Percentiles rank a stretch among this genome's conserved stretches.
Conservation (phyloP, 2,888 invertebrate genomes). For the Heliconius ismenius region DNA sequence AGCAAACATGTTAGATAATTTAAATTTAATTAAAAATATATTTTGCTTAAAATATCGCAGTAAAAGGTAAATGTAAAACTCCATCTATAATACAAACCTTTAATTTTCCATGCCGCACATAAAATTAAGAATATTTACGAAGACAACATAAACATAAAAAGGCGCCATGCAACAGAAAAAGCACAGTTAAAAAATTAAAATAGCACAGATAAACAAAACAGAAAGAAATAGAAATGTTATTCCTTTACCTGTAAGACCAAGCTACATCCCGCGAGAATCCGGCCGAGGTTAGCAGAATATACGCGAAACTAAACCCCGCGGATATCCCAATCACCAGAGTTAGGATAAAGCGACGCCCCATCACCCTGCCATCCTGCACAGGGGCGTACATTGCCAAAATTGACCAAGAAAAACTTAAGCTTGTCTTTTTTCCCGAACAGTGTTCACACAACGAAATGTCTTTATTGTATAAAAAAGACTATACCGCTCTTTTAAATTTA, state of each 20-base stretch:
- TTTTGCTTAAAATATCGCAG: not conserved
- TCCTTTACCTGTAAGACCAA: constrained; percentile 77
- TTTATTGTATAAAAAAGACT: not conserved
- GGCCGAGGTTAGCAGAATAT: constrained; percentile 84
- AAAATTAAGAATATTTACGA: not conserved
- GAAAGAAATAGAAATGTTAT: constrained; percentile 50
- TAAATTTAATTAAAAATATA: not conserved
- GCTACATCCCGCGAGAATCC: constrained; percentile 75
- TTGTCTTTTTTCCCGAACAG: constrained; percentile 42
- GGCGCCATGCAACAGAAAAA: constrained; percentile 35
- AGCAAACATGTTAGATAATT: not conserved
- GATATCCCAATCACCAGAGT: constrained; percentile 87
- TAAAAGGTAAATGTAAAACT: not conserved
- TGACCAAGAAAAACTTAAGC: constrained; percentile 27
- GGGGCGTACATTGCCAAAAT: constrained; percentile 45
- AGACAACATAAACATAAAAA: constrained; percentile 32
- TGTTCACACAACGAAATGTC: constrained; percentile 48
- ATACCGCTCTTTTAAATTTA: not conserved
- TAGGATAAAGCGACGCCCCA: constrained; percentile 86
- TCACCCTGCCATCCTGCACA: constrained; percentile 77
- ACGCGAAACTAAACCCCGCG: constrained; percentile 89
- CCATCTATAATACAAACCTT: constrained; percentile 2
- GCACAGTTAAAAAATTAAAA: constrained; percentile 36
- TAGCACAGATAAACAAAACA: not conserved
- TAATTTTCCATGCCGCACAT: constrained; percentile 5